These are phyloP conservation scores for Rhea americana DNA, from an alignment of 2,113 vertebrate genomes.

Conservation along the genomic window DNA sequence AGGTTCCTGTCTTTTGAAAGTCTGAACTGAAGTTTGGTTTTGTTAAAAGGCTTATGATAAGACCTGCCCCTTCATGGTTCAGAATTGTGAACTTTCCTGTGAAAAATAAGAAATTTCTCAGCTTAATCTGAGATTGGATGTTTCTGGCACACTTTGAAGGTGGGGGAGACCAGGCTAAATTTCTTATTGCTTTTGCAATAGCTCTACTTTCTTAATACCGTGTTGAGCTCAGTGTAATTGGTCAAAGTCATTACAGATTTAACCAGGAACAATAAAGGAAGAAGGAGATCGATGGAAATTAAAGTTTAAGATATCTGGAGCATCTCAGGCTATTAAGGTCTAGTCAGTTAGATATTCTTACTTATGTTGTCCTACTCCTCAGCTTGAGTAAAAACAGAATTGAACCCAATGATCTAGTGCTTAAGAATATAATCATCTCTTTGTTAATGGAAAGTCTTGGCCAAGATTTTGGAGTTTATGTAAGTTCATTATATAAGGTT, in stretches of 20 bases:
- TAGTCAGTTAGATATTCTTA: not conserved
- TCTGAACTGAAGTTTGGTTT: not conserved
- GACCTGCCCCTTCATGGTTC: not conserved
- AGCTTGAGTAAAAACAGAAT: slow-evolving; percentile 12
- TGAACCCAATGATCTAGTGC: slow-evolving; percentile 19
- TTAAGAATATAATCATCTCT: slow-evolving; percentile 35
- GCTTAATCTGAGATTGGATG: not conserved
- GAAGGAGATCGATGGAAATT: slow-evolving; percentile 7
- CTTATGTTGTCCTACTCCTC: not conserved
- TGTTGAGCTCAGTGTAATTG: not conserved
- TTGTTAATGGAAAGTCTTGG: slow-evolving; percentile 27
- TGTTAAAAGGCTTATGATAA: not conserved
- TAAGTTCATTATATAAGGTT: slow-evolving; percentile 56
- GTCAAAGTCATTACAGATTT: not conserved
- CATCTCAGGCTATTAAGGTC: slow-evolving; percentile 2
- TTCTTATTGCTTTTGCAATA: not conserved
- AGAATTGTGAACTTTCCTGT: not conserved
- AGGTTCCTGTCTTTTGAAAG: not conserved
- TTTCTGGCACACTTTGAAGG: not conserved
- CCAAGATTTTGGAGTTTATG: slow-evolving; percentile 49
- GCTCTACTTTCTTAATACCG: not conserved
- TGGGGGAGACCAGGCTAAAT: not conserved
- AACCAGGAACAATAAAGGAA: not conserved
- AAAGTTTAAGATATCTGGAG: not conserved
- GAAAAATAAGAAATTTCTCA: not conserved